Evolutionary conservation across 2,797 vertebrate genomes (phyloP).

Genomic region (Xiphophorus birchmanni): DNA sequence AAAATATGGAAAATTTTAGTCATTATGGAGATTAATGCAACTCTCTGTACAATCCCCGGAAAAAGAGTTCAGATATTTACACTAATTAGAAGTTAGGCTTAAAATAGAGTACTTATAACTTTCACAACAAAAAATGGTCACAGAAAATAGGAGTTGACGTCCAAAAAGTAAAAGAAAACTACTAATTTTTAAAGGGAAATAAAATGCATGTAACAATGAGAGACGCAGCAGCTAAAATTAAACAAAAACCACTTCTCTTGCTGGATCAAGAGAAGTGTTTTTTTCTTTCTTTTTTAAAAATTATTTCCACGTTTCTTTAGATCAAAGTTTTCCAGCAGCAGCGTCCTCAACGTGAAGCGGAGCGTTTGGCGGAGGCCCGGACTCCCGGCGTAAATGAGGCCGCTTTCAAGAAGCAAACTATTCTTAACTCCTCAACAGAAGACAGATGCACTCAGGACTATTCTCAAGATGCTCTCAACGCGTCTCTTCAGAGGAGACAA

Average conservation of each 20-base stretch:
- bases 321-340: constrained; percentile 23
- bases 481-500: constrained; percentile 61
- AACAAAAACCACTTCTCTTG: constrained; percentile 8
- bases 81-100: background rate
- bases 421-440: constrained; percentile 64
- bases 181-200: background rate
- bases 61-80: background rate
- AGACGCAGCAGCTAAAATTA: constrained; percentile 11
- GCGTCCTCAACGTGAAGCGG: constrained; percentile 22
- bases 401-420: constrained; percentile 55
- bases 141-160: background rate
- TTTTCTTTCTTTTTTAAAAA: no score
- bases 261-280: constrained; percentile 7
- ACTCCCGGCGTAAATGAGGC: constrained; percentile 64
- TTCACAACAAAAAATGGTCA: background rate
- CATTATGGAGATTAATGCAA: background rate
- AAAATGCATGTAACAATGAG: constrained; percentile 11
- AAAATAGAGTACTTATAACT: background rate
- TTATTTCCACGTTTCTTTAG: constrained; percentile 24
- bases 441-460: constrained; percentile 64
- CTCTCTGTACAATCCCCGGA: background rate
- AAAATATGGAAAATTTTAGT: background rate
- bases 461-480: constrained; percentile 62
- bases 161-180: background rate
- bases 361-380: constrained; percentile 28